Percentiles rank a stretch among this genome's conserved stretches.
Conservation (phyloP, 2,888 invertebrate species). For the Parnassius glacialis region DNA sequence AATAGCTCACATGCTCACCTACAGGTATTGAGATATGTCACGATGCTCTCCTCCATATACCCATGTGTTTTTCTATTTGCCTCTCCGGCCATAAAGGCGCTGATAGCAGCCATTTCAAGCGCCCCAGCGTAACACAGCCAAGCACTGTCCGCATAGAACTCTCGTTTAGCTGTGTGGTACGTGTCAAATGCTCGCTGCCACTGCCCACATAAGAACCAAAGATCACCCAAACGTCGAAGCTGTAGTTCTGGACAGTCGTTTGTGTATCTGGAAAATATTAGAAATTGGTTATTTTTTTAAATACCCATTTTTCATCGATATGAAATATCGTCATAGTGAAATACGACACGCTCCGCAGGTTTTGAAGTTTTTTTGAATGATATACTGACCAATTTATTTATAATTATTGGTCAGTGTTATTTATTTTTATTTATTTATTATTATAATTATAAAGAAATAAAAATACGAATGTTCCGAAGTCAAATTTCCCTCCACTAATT, state of each 20-base stretch:
- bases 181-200: slow-evolving; percentile 95
- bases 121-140: slow-evolving; percentile 99
- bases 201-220: slow-evolving; percentile 97
- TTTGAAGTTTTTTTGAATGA: no score
- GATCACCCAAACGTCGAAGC: slow-evolving; percentile 94
- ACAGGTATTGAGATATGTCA: slow-evolving; percentile 94
- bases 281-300: no score
- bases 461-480: no score
- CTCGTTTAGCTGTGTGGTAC: slow-evolving; percentile 98
- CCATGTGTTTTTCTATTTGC: slow-evolving; percentile 88
- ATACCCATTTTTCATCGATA: no score
- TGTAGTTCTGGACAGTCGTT: slow-evolving; percentile 95
- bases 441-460: no score
- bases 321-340: no score
- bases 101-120: slow-evolving; percentile 96
- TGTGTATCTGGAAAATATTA: slow-evolving; percentile 83
- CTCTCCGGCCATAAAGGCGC: slow-evolving; percentile 94
- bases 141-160: slow-evolving; percentile 97
- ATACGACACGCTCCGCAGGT: no score
- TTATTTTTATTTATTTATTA: no score
- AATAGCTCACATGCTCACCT: slow-evolving; percentile 75
- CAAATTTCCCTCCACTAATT: no score
- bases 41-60: slow-evolving; percentile 97
- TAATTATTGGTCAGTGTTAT: no score
- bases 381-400: no score